phyloP scores from a whole-genome alignment of 2,113 vertebrate species.

The Hemicordylus capensis region DNA sequence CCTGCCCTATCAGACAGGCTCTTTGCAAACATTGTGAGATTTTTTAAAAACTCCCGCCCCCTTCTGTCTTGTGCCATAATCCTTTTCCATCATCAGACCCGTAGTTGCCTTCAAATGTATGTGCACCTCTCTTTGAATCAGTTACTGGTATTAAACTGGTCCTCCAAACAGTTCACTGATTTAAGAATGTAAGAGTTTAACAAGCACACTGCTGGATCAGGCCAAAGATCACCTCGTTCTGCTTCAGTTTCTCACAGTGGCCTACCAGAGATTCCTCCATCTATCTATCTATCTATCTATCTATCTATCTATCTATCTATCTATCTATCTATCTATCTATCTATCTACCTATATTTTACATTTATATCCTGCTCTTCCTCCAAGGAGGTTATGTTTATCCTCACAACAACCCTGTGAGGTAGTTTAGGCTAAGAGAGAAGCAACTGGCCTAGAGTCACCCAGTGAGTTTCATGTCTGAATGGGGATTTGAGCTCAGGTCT shows the following conservation, averaged over 20 bases:
- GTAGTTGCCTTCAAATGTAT: neutral
- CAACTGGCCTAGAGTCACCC: too few relatives aligned
- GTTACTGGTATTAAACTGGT: neutral
- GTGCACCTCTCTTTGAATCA: neutral
- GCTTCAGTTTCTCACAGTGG: neutral
- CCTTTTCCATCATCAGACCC: neutral
- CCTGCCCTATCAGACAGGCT: constrained; percentile 45
- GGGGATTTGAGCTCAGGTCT: too few relatives aligned
- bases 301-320: too few relatives aligned
- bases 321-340: too few relatives aligned
- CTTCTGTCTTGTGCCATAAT: neutral
- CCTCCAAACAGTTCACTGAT: neutral
- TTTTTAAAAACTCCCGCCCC: too few relatives aligned
- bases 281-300: too few relatives aligned
- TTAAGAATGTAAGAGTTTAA: neutral
- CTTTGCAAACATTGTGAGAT: constrained; percentile 14
- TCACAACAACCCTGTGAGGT: too few relatives aligned
- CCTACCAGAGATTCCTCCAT: neutral
- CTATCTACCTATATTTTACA: too few relatives aligned
- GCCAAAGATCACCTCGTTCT: fast-evolving
- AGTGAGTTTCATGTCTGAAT: too few relatives aligned
- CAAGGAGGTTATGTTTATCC: too few relatives aligned
- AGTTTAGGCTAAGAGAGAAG: too few relatives aligned
- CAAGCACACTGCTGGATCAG: neutral
- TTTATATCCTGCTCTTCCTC: too few relatives aligned